Evolutionary conservation across 2,888 invertebrate genomes (phyloP).

Genomic region (Bellardia pandia): DNA sequence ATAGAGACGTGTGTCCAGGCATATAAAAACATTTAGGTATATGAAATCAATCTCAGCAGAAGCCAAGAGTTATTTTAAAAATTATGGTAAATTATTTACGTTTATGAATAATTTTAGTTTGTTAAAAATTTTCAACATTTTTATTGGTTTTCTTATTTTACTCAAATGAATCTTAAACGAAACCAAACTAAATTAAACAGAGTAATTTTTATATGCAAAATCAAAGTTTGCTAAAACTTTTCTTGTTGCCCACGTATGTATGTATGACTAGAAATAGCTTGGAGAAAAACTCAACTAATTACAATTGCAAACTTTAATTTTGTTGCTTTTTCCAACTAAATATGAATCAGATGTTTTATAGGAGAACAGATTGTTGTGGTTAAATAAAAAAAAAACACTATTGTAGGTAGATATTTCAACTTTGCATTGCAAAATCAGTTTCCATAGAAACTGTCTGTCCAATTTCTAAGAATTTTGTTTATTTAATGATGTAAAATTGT

Average conservation of each 20-base stretch:
- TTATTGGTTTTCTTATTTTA: too few species aligned
- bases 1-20: too few species aligned
- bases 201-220: too few species aligned
- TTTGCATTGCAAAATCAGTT: constrained; percentile 7
- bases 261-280: background rate
- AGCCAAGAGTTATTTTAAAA: too few species aligned
- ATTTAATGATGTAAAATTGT: constrained; percentile 10
- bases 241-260: background rate
- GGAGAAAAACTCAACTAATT: constrained; percentile 56
- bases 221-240: too few species aligned
- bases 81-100: too few species aligned
- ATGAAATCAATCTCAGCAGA: too few species aligned
- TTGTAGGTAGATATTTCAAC: background rate
- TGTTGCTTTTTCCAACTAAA: constrained; percentile 32
- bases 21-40: too few species aligned
- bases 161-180: too few species aligned
- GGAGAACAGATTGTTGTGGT: constrained; percentile 7
- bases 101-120: too few species aligned
- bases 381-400: constrained; percentile 20
- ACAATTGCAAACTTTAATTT: constrained; percentile 60
- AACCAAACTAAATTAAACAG: too few species aligned
- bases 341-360: constrained; percentile 18
- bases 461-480: constrained; percentile 10
- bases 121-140: too few species aligned
- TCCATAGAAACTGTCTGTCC: constrained; percentile 12